These are phyloP conservation scores for Sepioteuthis lessoniana DNA, from an alignment of 2,888 invertebrate genomes.

Conservation along the genomic window DNA sequence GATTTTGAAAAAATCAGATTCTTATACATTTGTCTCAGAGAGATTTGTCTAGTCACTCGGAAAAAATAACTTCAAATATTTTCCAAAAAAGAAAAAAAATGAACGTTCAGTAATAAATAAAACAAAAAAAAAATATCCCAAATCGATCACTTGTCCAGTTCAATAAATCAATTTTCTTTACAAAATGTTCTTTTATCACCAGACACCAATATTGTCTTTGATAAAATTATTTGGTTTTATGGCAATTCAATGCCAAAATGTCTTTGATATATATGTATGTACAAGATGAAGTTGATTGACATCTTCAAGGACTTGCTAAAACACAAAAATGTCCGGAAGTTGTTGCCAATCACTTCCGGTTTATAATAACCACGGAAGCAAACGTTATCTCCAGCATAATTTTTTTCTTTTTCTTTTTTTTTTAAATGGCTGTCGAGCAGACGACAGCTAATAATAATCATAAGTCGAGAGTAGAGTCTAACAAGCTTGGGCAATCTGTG, in stretches of 20 bases:
- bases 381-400: neutral
- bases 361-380: neutral
- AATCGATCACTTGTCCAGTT: neutral
- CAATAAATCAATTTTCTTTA: neutral
- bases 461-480: constrained; percentile 55
- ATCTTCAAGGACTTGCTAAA: neutral
- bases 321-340: neutral
- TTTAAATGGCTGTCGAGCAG: neutral
- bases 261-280: neutral
- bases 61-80: neutral
- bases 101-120: neutral
- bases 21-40: neutral
- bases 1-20: neutral
- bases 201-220: neutral
- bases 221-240: too few species aligned
- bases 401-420: neutral
- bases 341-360: neutral
- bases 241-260: too few species aligned
- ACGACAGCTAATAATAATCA: neutral
- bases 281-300: neutral
- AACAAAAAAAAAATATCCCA: neutral
- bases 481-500: constrained; percentile 55
- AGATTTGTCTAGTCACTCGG: neutral
- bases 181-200: neutral
- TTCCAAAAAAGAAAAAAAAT: neutral